A percentile compares a stretch with the other conserved stretches of the same genome.
Conservation (phyloP, 2,888 invertebrate species). For the Epinotia demarniana region DNA sequence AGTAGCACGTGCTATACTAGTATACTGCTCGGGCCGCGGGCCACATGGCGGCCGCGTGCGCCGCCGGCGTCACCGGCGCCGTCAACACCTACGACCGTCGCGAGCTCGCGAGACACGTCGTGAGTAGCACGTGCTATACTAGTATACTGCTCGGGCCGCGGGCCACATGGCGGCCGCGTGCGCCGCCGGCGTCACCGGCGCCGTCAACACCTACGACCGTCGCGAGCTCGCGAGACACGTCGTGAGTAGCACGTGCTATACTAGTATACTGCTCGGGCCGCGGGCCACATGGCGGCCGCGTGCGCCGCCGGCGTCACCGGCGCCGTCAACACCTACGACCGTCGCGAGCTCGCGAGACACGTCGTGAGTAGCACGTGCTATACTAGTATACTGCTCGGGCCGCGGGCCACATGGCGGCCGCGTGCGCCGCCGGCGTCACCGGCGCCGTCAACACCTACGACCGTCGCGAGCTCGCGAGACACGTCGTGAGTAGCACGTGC, state of each 20-base stretch:
- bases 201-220: constrained; percentile 77
- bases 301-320: constrained; percentile 71
- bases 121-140: too few species aligned
- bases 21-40: constrained; percentile 74
- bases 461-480: constrained; percentile 73
- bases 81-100: constrained; percentile 77
- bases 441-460: constrained; percentile 79
- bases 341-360: constrained; percentile 74
- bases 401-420: constrained; percentile 68
- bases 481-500: constrained; percentile 77
- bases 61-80: constrained; percentile 71
- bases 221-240: constrained; percentile 78
- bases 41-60: constrained; percentile 66
- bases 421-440: constrained; percentile 68
- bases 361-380: constrained; percentile 77
- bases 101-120: constrained; percentile 78
- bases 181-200: constrained; percentile 70
- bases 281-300: constrained; percentile 68
- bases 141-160: too few species aligned
- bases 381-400: too few species aligned
- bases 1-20: too few species aligned
- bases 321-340: constrained; percentile 77
- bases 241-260: constrained; percentile 73
- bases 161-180: constrained; percentile 68
- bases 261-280: too few species aligned